phyloP scores from a whole-genome alignment of 1,140 invertebrate species.

The Magallana gigas region DNA sequence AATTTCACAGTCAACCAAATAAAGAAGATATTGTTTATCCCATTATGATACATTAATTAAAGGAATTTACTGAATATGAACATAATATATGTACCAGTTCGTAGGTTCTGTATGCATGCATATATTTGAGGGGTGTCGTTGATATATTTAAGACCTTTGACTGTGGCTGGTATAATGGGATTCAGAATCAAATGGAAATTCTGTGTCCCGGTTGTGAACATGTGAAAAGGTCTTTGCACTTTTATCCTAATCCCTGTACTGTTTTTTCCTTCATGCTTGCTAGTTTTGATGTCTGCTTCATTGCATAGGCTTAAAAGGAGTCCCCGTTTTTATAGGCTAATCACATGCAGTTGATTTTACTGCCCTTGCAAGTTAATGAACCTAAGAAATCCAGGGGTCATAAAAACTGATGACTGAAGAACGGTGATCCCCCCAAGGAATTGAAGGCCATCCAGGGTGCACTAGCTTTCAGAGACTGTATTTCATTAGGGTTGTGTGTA shows the following conservation, averaged over 20 bases:
- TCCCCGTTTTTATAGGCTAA: conserved; percentile 15
- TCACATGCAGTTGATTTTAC: conserved; percentile 37
- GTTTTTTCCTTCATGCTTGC: conserved; percentile 1
- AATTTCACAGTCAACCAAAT: conserved; percentile 11
- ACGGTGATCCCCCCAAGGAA: not conserved
- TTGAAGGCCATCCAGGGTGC: not conserved
- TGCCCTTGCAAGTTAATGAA: conserved; percentile 29
- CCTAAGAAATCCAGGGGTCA: conserved; percentile 26
- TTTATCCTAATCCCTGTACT: not conserved
- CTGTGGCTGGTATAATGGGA: not conserved
- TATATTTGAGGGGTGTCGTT: not conserved
- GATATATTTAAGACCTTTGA: not conserved
- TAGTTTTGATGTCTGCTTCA: conserved; percentile 20
- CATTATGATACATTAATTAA: too few species aligned
- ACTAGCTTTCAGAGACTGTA: not conserved
- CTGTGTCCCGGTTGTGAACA: not conserved
- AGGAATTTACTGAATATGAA: not conserved
- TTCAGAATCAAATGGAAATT: conserved; percentile 20
- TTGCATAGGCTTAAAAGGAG: not conserved
- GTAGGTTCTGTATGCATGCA: not conserved
- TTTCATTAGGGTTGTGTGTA: not conserved
- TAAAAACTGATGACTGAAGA: conserved; percentile 15
- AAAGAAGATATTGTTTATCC: not conserved
- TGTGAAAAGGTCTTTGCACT: conserved; percentile 15
- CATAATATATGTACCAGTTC: not conserved